Evolutionary conservation across 2,888 invertebrate genomes (phyloP).

Genomic region (Caenorhabditis wallacei): DNA sequence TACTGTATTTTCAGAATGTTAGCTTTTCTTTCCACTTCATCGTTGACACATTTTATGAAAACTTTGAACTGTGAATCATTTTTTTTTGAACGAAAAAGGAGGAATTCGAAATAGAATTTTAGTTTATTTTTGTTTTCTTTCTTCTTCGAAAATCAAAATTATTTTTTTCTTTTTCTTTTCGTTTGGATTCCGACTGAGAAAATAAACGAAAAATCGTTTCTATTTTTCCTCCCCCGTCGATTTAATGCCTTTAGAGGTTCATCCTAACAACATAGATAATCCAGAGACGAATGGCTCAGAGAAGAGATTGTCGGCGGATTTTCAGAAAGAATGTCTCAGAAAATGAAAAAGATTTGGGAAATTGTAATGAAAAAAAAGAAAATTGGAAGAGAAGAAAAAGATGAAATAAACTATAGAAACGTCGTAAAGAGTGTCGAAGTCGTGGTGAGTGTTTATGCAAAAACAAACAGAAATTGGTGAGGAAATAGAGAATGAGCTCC

Average conservation of each 20-base stretch:
- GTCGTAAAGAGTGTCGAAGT: constrained; percentile 59
- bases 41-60: not conserved
- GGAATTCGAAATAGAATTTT: not conserved
- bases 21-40: not conserved
- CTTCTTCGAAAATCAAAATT: constrained; percentile 17
- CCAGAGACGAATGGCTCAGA: constrained; percentile 15
- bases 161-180: not conserved
- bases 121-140: constrained; percentile 3
- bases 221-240: not conserved
- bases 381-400: constrained; percentile 3
- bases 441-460: constrained; percentile 66
- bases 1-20: constrained; percentile 9
- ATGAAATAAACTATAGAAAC: constrained; percentile 55
- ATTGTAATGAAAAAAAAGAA: constrained; percentile 7
- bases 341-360: not conserved
- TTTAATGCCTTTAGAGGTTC: constrained; percentile 9
- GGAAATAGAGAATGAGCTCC: constrained; percentile 33
- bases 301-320: constrained; percentile 11
- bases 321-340: constrained; percentile 16
- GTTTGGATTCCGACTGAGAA: constrained; percentile 25
- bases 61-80: constrained; percentile 26
- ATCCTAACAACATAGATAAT: constrained; percentile 38
- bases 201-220: not conserved
- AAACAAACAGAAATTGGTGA: constrained; percentile 65
- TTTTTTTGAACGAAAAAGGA: not conserved